Evolutionary conservation across 2,113 vertebrate species (phyloP).

Genomic region (Perca schrenkii): DNA sequence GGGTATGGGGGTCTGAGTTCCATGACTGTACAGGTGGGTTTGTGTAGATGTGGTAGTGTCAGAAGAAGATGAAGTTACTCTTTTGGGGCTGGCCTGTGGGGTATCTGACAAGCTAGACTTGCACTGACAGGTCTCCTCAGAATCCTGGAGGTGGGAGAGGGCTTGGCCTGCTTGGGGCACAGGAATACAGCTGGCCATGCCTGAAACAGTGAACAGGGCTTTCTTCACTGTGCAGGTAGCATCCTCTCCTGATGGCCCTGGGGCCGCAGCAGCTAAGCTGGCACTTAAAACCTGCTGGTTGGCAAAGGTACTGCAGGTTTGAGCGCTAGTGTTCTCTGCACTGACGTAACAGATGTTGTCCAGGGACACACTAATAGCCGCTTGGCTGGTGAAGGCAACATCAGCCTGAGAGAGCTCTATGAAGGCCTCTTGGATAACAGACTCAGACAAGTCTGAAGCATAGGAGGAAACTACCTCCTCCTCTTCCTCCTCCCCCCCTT

Average conservation of each 20-base stretch:
- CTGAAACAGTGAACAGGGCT: slow-evolving; percentile 94
- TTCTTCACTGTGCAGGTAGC: slow-evolving; percentile 89
- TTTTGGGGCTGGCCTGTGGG: slow-evolving; percentile 69
- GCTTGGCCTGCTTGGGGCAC: slow-evolving; percentile 92
- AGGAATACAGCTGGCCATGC: slow-evolving; percentile 93
- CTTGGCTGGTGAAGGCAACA: slow-evolving; percentile 92
- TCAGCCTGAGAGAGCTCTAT: slow-evolving; percentile 96
- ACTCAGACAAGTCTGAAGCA: slow-evolving; percentile 95
- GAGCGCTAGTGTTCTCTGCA: slow-evolving; percentile 83
- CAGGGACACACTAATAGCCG: slow-evolving; percentile 94
- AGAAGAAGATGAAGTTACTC: slow-evolving; percentile 63
- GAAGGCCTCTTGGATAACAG: slow-evolving; percentile 98
- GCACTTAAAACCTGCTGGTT: slow-evolving; percentile 73
- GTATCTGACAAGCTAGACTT: slow-evolving; percentile 61
- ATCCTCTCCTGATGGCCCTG: slow-evolving; percentile 78
- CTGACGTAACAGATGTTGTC: slow-evolving; percentile 91
- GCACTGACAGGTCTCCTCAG: slow-evolving; percentile 76
- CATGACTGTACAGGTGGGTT: slow-evolving; percentile 63
- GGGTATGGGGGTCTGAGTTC: slow-evolving; percentile 38
- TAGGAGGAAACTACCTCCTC: slow-evolving; percentile 93
- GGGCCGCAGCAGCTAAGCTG: slow-evolving; percentile 49
- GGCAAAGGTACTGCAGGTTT: slow-evolving; percentile 82
- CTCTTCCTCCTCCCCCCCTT: slow-evolving; percentile 85
- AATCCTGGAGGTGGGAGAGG: slow-evolving; percentile 84
- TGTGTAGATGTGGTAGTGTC: slow-evolving; percentile 81